Conservation (phyloP, 2,113 vertebrate species). For the Chionomys nivalis region DNA sequence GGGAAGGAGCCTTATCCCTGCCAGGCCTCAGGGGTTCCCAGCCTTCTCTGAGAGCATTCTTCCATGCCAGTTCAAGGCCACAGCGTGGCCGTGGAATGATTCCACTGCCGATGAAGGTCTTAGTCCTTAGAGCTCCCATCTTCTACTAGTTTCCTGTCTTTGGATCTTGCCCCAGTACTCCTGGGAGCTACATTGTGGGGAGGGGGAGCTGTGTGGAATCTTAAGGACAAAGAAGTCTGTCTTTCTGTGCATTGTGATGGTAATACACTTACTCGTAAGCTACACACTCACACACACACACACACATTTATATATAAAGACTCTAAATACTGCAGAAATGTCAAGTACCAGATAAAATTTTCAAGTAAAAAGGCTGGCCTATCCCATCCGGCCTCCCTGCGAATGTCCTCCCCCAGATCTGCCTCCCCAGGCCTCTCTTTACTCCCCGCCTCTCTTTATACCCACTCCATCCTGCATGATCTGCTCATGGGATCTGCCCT, state of each 20-base stretch:
- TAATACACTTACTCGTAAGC: not conserved
- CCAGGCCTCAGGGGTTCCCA: not conserved
- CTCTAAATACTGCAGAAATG: not conserved
- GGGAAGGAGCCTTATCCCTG: not conserved
- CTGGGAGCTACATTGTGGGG: accelerated
- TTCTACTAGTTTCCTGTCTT: not conserved
- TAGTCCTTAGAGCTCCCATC: not conserved
- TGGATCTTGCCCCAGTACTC: not conserved
- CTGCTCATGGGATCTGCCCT: not conserved
- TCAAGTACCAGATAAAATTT: not conserved
- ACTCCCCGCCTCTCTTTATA: too few species aligned
- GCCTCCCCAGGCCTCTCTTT: not conserved
- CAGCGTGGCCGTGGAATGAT: not conserved
- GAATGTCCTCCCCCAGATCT: not conserved
- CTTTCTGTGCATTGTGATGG: not conserved
- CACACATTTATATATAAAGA: not conserved
- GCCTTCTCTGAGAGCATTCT: not conserved
- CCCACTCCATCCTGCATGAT: not conserved
- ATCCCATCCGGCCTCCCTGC: not conserved
- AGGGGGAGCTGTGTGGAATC: accelerated
- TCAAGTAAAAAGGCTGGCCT: not conserved
- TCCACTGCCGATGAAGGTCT: not conserved
- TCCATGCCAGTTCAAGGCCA: not conserved
- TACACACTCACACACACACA: not conserved
- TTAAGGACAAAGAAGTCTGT: not conserved